Evolutionary conservation across 1,140 invertebrate genomes (phyloP).

Genomic region (Meloidogyne chitwoodi): DNA sequence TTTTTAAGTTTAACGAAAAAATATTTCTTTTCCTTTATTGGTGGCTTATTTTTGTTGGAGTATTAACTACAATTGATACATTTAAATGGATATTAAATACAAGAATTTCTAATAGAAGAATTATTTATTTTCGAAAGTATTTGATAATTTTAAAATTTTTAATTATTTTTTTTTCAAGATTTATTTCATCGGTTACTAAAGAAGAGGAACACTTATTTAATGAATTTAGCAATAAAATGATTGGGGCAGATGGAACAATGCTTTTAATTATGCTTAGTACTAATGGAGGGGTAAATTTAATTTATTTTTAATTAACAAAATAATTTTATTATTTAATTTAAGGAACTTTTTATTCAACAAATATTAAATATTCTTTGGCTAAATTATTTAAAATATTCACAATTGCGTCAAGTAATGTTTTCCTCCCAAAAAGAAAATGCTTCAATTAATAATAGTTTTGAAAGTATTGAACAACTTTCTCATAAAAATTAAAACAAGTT

Average conservation of each 20-base stretch:
- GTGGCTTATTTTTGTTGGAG: constrained; percentile 59
- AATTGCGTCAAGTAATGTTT: constrained; percentile 1
- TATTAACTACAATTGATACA: not conserved
- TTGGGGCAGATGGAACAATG: not conserved
- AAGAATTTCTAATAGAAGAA: not conserved
- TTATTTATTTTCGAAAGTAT: not conserved
- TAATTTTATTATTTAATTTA: not conserved
- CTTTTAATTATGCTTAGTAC: not conserved
- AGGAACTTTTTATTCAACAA: not conserved
- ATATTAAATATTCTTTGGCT: not conserved
- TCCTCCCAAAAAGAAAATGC: not conserved
- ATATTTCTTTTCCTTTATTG: constrained; percentile 61
- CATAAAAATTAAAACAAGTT: not conserved
- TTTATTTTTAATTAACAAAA: constrained; percentile 1
- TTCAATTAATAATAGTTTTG: not conserved
- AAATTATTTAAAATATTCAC: not conserved
- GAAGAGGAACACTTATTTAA: not conserved
- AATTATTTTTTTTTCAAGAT: not conserved
- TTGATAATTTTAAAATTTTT: not conserved
- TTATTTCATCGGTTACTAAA: not conserved
- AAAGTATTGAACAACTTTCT: not conserved
- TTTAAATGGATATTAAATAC: not conserved
- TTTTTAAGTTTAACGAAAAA: constrained; percentile 27
- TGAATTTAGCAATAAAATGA: not conserved
- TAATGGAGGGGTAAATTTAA: not conserved